phyloP scores from a whole-genome alignment of 1,140 invertebrate species.

The Matsumurasca onukii region DNA sequence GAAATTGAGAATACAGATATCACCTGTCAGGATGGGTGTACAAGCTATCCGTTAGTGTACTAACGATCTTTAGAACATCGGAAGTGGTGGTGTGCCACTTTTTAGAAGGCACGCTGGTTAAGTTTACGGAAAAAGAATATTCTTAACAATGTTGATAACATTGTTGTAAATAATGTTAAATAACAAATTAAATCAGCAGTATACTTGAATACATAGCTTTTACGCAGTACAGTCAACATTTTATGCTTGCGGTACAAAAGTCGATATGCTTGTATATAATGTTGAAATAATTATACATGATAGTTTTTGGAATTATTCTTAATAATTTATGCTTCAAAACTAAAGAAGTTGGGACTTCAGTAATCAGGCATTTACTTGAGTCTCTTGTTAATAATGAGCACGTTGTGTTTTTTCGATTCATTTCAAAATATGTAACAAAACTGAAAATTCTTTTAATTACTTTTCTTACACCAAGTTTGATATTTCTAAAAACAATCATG shows the following conservation, averaged over 20 bases:
- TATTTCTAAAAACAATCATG: not conserved
- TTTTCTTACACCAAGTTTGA: not conserved
- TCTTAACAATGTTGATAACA: not conserved
- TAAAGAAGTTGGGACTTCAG: too few relatives aligned
- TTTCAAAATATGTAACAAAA: too few relatives aligned
- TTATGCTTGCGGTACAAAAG: not conserved
- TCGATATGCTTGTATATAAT: not conserved
- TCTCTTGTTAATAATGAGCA: too few relatives aligned
- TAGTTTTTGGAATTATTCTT: not conserved
- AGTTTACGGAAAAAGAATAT: not conserved
- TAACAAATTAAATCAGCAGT: not conserved
- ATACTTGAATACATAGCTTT: not conserved
- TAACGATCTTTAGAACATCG: too few relatives aligned
- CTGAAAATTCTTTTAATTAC: too few relatives aligned
- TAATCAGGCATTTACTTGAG: too few relatives aligned
- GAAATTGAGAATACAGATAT: too few relatives aligned
- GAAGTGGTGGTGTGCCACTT: conserved; percentile 15
- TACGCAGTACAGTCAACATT: not conserved
- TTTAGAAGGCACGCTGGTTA: conserved; percentile 21
- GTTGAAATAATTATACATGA: not conserved
- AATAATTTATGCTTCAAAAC: too few relatives aligned
- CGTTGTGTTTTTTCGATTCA: too few relatives aligned
- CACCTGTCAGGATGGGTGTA: too few relatives aligned
- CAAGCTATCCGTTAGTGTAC: too few relatives aligned
- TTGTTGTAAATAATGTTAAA: not conserved